phyloP scores from a whole-genome alignment of 2,113 vertebrate species.

The Phoenicopterus ruber region DNA sequence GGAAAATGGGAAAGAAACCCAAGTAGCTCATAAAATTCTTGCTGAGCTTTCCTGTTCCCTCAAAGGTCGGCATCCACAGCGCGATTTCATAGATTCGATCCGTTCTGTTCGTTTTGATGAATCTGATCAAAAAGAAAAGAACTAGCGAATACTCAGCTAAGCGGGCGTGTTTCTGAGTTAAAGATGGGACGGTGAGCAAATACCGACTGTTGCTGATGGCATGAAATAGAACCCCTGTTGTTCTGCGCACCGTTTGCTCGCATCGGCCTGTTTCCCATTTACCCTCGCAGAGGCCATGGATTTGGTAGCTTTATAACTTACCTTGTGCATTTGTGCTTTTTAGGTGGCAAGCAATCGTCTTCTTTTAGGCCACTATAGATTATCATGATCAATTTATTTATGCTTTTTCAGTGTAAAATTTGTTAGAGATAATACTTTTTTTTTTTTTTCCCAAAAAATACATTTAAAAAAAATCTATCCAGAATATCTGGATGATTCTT shows the following conservation, averaged over 20 bases:
- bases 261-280: background rate
- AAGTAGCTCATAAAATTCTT: background rate
- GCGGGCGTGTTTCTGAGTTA: background rate
- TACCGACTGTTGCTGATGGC: background rate
- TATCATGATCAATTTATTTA: background rate
- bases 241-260: background rate
- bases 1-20: background rate
- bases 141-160: background rate
- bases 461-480: background rate
- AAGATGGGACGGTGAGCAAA: background rate
- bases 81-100: background rate
- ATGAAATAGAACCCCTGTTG: background rate
- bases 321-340: background rate
- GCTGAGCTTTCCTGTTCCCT: background rate
- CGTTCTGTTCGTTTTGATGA: background rate
- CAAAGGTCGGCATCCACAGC: background rate
- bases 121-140: background rate
- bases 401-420: background rate
- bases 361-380: background rate
- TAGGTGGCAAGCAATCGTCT: background rate
- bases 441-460: background rate
- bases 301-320: background rate
- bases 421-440: background rate
- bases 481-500: background rate
- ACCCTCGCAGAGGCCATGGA: background rate